A percentile compares a stretch with the other conserved stretches of the same genome.
Conservation (phyloP, 2,797 vertebrate genomes). For the Megalops cyprinoides region DNA sequence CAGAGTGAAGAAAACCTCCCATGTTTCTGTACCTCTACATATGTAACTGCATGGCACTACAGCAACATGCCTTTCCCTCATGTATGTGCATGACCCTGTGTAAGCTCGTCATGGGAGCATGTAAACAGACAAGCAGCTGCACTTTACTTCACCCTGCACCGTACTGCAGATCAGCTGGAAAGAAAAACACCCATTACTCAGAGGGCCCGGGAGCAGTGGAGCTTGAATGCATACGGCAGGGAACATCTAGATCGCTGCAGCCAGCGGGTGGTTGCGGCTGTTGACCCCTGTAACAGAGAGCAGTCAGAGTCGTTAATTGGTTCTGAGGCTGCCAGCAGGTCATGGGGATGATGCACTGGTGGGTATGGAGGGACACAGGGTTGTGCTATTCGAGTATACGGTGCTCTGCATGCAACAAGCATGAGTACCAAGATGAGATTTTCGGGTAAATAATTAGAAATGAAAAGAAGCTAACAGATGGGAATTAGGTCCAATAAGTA, state of each 20-base stretch:
- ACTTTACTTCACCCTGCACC: constrained; percentile 27
- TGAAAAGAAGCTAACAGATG: too few relatives aligned
- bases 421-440: too few relatives aligned
- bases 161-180: constrained; percentile 22
- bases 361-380: not conserved
- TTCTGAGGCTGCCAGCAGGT: not conserved
- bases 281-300: not conserved
- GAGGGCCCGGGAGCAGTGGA: not conserved
- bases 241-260: not conserved
- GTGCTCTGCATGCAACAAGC: too few relatives aligned
- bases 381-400: too few relatives aligned
- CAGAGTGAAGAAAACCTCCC: too few relatives aligned
- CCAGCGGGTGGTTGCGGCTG: not conserved
- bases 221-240: not conserved
- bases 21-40: not conserved
- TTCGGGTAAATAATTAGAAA: too few relatives aligned
- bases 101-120: not conserved
- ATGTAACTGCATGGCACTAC: not conserved
- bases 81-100: not conserved
- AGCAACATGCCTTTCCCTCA: not conserved
- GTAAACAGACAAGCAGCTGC: constrained; percentile 28
- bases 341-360: not conserved
- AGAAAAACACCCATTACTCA: constrained; percentile 6
- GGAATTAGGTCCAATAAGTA: too few relatives aligned
- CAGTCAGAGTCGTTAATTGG: not conserved